Percentiles rank a stretch among this genome's conserved stretches.
Evolutionary conservation across 2,797 vertebrate genomes (phyloP).

Genomic region (Pseudocheirus occidentalis): DNA sequence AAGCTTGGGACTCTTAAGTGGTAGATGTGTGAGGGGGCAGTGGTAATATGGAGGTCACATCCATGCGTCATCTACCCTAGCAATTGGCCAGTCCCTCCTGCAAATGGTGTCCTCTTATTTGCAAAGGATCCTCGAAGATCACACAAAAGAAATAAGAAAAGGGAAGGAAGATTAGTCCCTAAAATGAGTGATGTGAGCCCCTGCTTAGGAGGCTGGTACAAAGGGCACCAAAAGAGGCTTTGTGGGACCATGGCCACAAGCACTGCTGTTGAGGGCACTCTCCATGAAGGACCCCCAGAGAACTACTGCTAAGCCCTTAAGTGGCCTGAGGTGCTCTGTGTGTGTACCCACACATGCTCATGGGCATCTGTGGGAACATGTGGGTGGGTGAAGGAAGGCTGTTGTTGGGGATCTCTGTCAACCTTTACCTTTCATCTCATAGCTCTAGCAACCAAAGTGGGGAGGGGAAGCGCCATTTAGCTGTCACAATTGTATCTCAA

Average conservation of each 20-base stretch:
- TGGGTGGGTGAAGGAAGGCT: neutral
- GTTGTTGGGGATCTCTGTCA: neutral
- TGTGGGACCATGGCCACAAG: rapidly evolving
- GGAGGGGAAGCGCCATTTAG: neutral
- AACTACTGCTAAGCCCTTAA: neutral
- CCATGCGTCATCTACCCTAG: neutral
- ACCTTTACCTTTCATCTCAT: neutral
- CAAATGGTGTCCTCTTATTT: neutral
- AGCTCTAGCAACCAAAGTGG: neutral
- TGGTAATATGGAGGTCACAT: neutral
- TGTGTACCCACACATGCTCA: neutral
- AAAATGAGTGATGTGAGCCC: neutral
- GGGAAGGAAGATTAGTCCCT: neutral
- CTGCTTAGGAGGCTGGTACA: neutral
- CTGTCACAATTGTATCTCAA: neutral
- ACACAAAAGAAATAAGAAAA: neutral
- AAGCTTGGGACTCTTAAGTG: neutral
- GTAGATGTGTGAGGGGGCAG: neutral
- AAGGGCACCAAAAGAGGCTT: neutral
- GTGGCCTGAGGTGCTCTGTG: no score
- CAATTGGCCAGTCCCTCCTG: neutral
- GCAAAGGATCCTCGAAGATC: neutral
- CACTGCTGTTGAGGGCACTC: neutral
- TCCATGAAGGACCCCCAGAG: neutral
- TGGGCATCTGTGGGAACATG: neutral